phyloP scores from a whole-genome alignment of 2,113 vertebrate genomes.

The Nothocercus nigrocapillus region DNA sequence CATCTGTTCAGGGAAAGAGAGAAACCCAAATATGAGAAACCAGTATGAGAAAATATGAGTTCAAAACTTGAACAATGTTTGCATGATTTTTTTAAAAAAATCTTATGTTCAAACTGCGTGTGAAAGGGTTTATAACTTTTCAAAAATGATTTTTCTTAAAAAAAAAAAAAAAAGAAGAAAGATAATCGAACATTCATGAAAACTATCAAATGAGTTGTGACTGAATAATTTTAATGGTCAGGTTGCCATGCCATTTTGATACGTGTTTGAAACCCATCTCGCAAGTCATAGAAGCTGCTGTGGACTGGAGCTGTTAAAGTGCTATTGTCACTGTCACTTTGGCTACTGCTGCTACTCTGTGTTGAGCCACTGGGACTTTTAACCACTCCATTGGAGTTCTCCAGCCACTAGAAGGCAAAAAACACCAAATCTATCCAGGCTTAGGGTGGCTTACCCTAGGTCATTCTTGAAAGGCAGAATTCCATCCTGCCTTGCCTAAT shows the following conservation, averaged over 20 bases:
- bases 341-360: background rate
- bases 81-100: background rate
- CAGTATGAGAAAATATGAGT: too few relatives aligned
- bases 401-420: background rate
- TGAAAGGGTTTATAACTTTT: background rate
- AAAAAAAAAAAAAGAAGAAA: background rate
- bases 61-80: background rate
- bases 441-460: accelerated
- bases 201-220: slow-evolving; percentile 3
- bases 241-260: slow-evolving; percentile 2
- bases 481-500: background rate
- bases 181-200: background rate
- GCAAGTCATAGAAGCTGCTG: background rate
- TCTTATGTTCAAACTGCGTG: background rate
- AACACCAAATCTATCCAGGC: background rate
- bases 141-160: background rate
- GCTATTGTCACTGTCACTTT: slow-evolving; percentile 24
- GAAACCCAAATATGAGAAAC: background rate
- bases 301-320: background rate
- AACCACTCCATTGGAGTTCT: background rate
- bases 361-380: background rate
- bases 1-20: background rate
- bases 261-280: background rate
- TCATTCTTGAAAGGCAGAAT: background rate
- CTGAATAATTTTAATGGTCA: background rate